Percentiles rank a stretch among this genome's conserved stretches.
Evolutionary conservation across 2,797 vertebrate genomes (phyloP).

Genomic region (Champsocephalus gunnari): DNA sequence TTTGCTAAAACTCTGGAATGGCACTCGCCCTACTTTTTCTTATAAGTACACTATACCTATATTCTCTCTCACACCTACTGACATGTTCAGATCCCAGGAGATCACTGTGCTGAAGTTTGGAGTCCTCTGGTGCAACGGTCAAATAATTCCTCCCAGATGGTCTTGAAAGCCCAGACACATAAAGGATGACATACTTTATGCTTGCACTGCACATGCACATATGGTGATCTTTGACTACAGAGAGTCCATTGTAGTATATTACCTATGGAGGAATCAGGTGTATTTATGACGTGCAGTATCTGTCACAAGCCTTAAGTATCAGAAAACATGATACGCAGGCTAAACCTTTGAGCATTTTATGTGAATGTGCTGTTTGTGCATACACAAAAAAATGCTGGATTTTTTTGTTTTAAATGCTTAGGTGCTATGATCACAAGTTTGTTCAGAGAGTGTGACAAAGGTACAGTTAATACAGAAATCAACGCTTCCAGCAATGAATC

Average conservation of each 20-base stretch:
- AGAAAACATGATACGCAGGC: conserved; percentile 29
- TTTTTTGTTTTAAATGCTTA: not conserved
- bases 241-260: not conserved
- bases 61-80: conserved; percentile 26
- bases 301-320: conserved; percentile 7
- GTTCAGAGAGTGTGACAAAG: not conserved
- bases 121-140: conserved; percentile 64
- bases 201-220: conserved; percentile 12
- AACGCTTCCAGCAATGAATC: not conserved
- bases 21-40: not conserved
- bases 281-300: conserved; percentile 19
- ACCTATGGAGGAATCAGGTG: conserved; percentile 16
- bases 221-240: not conserved
- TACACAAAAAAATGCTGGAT: not conserved
- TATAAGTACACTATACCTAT: not conserved
- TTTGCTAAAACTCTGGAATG: not conserved
- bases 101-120: conserved; percentile 38
- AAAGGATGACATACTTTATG: conserved; percentile 30
- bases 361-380: conserved; percentile 40
- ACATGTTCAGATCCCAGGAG: conserved; percentile 32
- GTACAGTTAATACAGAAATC: conserved; percentile 1
- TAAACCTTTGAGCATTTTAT: conserved; percentile 18
- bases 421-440: not conserved
- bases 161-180: conserved; percentile 42
- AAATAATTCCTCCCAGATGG: conserved; percentile 76